Percentiles rank a stretch among this genome's conserved stretches.
Conservation (phyloP, 2,888 invertebrate species). For the Epiperipatus broadwayi region DNA sequence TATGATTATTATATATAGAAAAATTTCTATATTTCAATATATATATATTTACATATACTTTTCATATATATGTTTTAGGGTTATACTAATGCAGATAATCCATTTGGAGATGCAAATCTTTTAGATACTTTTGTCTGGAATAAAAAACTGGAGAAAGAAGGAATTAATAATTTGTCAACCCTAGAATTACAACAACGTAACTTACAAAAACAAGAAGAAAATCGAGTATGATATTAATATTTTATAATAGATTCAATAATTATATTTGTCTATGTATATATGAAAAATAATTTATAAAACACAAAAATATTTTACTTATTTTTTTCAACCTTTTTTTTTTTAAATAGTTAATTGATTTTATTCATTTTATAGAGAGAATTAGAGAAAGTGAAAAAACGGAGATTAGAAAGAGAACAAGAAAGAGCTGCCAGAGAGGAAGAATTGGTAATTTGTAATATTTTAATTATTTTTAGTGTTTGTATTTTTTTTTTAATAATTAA, state of each 20-base stretch:
- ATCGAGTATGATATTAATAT: constrained; percentile 35
- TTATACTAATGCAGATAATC: constrained; percentile 94
- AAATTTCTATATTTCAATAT: too few relatives aligned
- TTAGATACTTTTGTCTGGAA: constrained; percentile 89
- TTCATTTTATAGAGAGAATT: constrained; percentile 41
- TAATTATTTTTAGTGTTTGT: too few relatives aligned
- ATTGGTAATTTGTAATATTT: constrained; percentile 35
- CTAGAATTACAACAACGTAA: constrained; percentile 64
- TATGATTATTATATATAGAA: too few relatives aligned
- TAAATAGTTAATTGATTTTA: constrained; percentile 4
- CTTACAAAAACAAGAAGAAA: constrained; percentile 70
- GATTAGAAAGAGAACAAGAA: constrained; percentile 65
- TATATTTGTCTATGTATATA: neutral
- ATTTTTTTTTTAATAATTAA: too few relatives aligned
- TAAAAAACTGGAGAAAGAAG: constrained; percentile 87
- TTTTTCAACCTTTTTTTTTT: neutral
- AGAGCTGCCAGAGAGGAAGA: constrained; percentile 40
- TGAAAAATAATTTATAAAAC: too few relatives aligned
- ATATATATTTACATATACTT: neutral
- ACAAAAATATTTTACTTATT: neutral
- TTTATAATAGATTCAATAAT: constrained; percentile 12
- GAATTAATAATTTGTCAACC: constrained; percentile 53
- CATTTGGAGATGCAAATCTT: constrained; percentile 89
- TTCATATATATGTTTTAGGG: constrained; percentile 32
- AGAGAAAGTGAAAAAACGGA: constrained; percentile 79